Percentiles rank a stretch among this genome's conserved stretches.
Evolutionary conservation across 35 echinoderm and acorn worm genomes (phyloP).

Genomic region (Patiria miniata): DNA sequence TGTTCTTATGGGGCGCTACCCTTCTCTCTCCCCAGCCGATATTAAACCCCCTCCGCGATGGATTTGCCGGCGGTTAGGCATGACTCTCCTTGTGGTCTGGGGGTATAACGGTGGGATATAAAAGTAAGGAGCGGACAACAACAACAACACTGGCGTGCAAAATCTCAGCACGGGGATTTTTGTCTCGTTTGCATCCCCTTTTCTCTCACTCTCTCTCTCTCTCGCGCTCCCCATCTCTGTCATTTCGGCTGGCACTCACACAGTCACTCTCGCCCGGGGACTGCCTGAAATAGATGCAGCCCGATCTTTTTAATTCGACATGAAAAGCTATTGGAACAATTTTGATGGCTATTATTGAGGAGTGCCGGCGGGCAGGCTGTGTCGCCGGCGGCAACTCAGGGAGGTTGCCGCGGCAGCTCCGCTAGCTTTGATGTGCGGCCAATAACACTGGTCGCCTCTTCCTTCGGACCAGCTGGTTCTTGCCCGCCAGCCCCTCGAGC

Average conservation of each 20-base stretch:
- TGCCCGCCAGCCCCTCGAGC: conserved; percentile 12
- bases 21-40: conserved; percentile 20
- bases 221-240: not conserved
- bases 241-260: conserved; percentile 26
- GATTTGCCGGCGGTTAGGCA: not conserved
- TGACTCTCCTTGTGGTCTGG: conserved; percentile 1
- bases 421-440: conserved; percentile 24
- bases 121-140: not conserved
- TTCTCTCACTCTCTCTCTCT: too few relatives aligned
- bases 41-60: conserved; percentile 23
- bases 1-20: not conserved
- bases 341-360: conserved; percentile 49
- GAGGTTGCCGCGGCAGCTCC: conserved; percentile 2
- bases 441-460: conserved; percentile 22
- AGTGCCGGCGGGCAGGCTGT: conserved; percentile 17
- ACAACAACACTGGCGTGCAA: not conserved
- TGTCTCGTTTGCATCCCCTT: not conserved
- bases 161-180: not conserved
- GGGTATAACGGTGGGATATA: not conserved
- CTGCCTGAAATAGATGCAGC: conserved; percentile 41
- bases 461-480: conserved; percentile 24
- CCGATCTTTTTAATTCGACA: conserved; percentile 51
- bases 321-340: conserved; percentile 59
- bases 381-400: conserved; percentile 6
- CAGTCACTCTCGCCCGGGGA: conserved; percentile 13